Conservation (phyloP, 2,888 invertebrate genomes). For the Cotesia congregata region DNA sequence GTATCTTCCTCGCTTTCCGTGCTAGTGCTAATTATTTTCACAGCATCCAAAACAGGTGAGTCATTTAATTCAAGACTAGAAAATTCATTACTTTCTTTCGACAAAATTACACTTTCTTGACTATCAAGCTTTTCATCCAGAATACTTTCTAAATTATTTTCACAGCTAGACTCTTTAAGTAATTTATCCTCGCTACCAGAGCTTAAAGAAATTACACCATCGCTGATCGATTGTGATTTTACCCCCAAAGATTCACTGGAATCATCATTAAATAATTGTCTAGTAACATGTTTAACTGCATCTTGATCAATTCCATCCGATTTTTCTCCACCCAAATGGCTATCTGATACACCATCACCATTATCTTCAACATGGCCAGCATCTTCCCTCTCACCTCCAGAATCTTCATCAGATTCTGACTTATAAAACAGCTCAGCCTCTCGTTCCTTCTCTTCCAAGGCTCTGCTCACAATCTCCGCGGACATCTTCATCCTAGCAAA, state of each 20-base stretch:
- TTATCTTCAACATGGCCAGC: constrained; percentile 52
- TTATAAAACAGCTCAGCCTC: constrained; percentile 83
- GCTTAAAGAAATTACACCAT: neutral
- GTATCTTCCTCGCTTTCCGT: neutral
- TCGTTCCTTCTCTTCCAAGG: constrained; percentile 80
- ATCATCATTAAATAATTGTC: constrained; percentile 3
- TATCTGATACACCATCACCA: neutral
- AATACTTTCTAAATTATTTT: neutral
- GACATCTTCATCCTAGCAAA: constrained; percentile 77
- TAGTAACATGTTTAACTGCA: neutral
- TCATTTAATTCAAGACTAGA: neutral
- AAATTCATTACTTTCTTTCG: neutral
- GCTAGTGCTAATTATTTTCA: neutral
- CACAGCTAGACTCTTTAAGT: neutral
- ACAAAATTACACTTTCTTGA: neutral
- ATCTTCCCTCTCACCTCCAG: constrained; percentile 71
- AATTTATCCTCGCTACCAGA: neutral
- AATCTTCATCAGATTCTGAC: constrained; percentile 73
- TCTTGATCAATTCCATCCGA: neutral
- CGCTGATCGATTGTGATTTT: neutral
- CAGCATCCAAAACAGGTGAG: neutral
- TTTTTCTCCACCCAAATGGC: neutral
- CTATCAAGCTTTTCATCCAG: neutral
- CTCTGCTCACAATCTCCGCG: constrained; percentile 74
- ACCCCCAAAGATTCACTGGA: neutral